Conservation (phyloP, 2,113 vertebrate species). For the Brienomyrus longianalis region DNA sequence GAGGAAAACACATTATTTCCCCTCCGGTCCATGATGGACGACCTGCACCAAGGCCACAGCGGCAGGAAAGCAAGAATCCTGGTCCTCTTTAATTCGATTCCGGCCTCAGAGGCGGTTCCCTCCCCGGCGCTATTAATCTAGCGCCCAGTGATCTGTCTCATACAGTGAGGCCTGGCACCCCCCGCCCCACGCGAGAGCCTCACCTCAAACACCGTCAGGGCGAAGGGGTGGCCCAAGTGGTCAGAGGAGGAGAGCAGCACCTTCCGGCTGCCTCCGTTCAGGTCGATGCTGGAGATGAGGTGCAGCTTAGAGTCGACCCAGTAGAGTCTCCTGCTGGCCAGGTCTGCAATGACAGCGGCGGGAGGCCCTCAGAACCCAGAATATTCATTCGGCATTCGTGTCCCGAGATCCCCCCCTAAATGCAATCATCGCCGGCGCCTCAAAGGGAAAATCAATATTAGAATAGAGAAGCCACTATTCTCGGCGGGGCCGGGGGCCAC, state of each 20-base stretch:
- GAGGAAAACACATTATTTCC: conserved; percentile 21
- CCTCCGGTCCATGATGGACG: conserved; percentile 29
- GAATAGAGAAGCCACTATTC: background rate
- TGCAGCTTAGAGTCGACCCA: conserved; percentile 98
- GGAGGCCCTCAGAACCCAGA: too few relatives aligned
- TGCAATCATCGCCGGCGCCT: background rate
- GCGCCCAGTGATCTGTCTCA: conserved; percentile 15
- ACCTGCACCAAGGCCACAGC: background rate
- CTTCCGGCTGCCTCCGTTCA: conserved; percentile 84
- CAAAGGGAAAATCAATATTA: conserved; percentile 6
- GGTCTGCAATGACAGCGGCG: conserved; percentile 63
- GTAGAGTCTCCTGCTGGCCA: conserved; percentile 87
- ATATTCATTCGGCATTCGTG: background rate
- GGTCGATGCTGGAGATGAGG: conserved; percentile 87
- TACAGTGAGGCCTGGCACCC: background rate
- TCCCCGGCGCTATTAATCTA: conserved; percentile 53
- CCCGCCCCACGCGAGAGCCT: conserved; percentile 19
- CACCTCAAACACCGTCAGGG: conserved; percentile 94
- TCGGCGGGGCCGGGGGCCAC: background rate
- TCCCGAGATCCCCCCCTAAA: background rate
- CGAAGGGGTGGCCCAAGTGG: conserved; percentile 86
- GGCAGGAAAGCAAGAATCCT: background rate
- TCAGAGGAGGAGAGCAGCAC: conserved; percentile 80
- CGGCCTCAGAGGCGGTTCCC: conserved; percentile 44
- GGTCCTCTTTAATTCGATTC: conserved; percentile 54